phyloP scores from a whole-genome alignment of 2,113 vertebrate species.

The Stercorarius parasiticus region DNA sequence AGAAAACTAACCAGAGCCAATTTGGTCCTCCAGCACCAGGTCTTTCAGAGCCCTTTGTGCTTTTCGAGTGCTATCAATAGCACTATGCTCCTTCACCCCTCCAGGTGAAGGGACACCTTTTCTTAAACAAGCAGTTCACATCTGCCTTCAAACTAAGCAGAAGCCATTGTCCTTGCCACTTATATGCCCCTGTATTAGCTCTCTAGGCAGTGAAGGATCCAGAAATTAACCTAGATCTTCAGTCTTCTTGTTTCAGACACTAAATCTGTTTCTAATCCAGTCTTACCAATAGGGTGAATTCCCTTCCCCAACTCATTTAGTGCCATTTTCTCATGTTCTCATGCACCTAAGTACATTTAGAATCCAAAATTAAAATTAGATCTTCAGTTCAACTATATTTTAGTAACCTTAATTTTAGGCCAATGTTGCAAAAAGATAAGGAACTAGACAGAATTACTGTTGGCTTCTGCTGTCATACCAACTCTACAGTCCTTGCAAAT shows the following conservation, averaged over 20 bases:
- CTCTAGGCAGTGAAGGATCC: not conserved
- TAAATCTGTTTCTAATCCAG: not conserved
- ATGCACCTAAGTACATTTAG: not conserved
- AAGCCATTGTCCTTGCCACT: not conserved
- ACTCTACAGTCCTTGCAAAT: not conserved
- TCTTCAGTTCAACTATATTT: not conserved
- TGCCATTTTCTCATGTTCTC: not conserved
- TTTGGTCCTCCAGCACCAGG: not conserved
- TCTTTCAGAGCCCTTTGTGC: not conserved
- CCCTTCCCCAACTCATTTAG: not conserved
- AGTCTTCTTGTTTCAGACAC: not conserved
- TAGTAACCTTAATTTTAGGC: not conserved
- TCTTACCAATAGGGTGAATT: not conserved
- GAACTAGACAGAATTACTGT: not conserved
- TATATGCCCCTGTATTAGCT: not conserved
- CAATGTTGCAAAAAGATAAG: not conserved
- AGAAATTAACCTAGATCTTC: not conserved
- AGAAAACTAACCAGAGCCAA: not conserved
- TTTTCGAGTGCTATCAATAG: not conserved
- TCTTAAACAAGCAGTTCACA: not conserved
- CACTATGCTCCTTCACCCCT: not conserved
- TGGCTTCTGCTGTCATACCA: not conserved
- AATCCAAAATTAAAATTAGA: slow-evolving; percentile 13
- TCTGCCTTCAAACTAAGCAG: not conserved
- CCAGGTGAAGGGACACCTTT: not conserved